phyloP scores from a whole-genome alignment of 2,113 vertebrate genomes.

The Lasiurus borealis region DNA sequence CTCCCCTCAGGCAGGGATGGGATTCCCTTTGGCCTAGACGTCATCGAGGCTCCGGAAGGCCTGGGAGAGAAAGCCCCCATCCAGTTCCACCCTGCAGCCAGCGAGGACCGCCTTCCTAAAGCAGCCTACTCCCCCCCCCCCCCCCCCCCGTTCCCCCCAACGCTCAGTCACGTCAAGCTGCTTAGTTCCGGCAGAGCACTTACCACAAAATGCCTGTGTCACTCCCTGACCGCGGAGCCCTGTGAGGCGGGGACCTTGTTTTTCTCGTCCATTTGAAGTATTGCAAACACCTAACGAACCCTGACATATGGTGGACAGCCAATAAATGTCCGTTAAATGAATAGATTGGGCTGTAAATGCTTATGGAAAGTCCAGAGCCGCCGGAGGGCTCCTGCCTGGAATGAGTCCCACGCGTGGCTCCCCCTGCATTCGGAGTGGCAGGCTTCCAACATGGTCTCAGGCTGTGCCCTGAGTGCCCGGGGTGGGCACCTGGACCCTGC shows the following conservation, averaged over 20 bases:
- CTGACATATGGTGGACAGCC: slow-evolving; percentile 26
- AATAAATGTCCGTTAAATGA: slow-evolving; percentile 16
- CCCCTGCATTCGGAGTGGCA: background rate
- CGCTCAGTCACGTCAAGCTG: fast-evolving
- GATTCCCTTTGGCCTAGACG: no score
- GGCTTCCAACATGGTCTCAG: background rate
- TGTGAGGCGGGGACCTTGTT: background rate
- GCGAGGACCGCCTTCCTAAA: background rate
- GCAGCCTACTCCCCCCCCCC: no score
- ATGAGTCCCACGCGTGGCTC: no score
- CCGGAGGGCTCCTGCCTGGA: background rate
- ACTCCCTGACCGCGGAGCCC: background rate
- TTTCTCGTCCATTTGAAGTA: background rate
- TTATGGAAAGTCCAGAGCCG: background rate
- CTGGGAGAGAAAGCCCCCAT: background rate
- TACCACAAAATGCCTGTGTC: no score
- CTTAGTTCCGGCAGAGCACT: background rate
- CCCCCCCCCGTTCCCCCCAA: no score
- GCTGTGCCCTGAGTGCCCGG: background rate
- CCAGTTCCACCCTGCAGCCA: fast-evolving
- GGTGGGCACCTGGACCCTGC: fast-evolving
- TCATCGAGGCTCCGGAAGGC: background rate
- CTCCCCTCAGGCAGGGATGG: background rate
- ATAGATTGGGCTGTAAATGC: slow-evolving; percentile 40
- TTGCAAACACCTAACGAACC: slow-evolving; percentile 46